A percentile compares a stretch with the other conserved stretches of the same genome.
Conservation (phyloP, 2,113 vertebrate species). For the Hydrochoerus hydrochaeris region DNA sequence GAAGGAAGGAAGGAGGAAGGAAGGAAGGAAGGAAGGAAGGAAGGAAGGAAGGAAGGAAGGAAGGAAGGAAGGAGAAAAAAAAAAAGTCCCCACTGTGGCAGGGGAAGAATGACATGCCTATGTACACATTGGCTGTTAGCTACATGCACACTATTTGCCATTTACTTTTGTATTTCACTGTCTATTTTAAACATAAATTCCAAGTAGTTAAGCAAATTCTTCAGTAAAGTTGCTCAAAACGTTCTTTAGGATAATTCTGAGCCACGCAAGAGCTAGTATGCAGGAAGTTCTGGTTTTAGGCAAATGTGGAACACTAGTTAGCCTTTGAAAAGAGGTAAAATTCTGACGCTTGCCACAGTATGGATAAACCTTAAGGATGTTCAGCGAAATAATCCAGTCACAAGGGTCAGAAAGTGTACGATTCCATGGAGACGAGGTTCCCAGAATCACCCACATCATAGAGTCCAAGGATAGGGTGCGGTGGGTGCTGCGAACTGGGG, state of each 20-base stretch:
- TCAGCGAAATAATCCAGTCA: background rate
- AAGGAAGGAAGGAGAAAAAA: no score
- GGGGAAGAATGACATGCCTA: background rate
- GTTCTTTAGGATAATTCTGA: background rate
- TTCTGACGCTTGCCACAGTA: background rate
- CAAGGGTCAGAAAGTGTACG: no score
- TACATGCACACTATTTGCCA: background rate
- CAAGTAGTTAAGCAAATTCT: background rate
- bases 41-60: background rate
- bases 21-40: no score
- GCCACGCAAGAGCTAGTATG: background rate
- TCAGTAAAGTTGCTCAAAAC: background rate
- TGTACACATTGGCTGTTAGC: background rate
- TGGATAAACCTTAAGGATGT: background rate
- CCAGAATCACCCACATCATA: background rate
- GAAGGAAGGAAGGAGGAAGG: no score
- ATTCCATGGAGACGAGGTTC: fast-evolving
- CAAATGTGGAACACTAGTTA: background rate
- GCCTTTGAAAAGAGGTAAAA: background rate
- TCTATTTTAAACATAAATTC: background rate
- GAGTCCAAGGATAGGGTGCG: fast-evolving
- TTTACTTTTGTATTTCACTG: background rate
- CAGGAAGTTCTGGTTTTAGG: background rate
- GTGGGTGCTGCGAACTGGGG: background rate
- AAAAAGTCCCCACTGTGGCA: background rate